Base-by-base conservation (phyloP, 2,888 invertebrate species). In the Dioctria linearis region DNA sequence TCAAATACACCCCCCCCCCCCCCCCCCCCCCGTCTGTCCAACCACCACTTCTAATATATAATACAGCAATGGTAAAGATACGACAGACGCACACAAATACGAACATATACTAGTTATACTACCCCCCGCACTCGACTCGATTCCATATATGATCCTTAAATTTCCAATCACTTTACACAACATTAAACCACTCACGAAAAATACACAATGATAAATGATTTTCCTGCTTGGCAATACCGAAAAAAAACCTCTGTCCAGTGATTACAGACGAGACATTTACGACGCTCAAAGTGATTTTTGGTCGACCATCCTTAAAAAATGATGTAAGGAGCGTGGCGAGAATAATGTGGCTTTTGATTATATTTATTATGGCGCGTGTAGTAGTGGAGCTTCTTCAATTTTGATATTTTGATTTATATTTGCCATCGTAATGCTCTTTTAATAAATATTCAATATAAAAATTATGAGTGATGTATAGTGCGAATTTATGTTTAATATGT, bases 131-230 rank as follows among this genome's bases (percentile, higher is more conserved):
- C 25, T 25, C 25, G 25, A 25, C 25, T 25, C 25, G 25, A 25
- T 46, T 37, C 11, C 46, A 78, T 67, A 76, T 71, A 71, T 25
- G 25, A 25, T 78, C 78, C 78, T 80, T 80, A 80, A 80, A 80
- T 80, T 80, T 78, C 49, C 80, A 80, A 80, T 80, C 80, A 80
- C 80, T 80, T 80, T 80, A 80, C 80, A 80, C 80, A 80, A 80
- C 80, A 80, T 80, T 80, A 78, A 80, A 80, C 80, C 80, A 80
- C 80, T 80, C 80, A 80, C 80, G 80, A 78, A 80, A 80, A 80
- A 78, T 71, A 78, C 78, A 71, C 67, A 51, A 67, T 80, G 80
- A 80, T 80, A 80, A 80, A 80, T 80, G 69, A 80, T 80, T 57
- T 25, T 25, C 25, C 67, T 42, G 37, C 13, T 57, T 9, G 65